These are phyloP conservation scores for Melanchra persicariae DNA, from an alignment of 2,888 invertebrate genomes.

Conservation along the genomic window DNA sequence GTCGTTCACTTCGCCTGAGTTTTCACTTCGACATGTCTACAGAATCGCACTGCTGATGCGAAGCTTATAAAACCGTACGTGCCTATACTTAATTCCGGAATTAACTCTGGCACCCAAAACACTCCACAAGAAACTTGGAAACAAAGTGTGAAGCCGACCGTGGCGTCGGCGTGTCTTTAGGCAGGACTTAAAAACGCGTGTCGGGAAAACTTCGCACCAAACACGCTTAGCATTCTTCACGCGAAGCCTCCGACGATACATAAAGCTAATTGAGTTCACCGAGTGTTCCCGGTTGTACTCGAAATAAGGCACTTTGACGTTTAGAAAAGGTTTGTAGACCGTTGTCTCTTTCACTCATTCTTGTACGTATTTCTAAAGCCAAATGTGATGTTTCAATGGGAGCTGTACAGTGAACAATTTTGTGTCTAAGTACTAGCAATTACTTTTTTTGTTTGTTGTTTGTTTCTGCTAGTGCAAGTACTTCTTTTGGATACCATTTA, in stretches of 20 bases:
- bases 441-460: constrained; percentile 1
- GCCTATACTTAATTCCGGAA: constrained; percentile 22
- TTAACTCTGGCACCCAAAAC: constrained; percentile 23
- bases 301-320: neutral
- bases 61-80: constrained; percentile 17
- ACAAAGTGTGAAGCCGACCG: constrained; percentile 39
- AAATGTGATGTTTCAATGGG: neutral
- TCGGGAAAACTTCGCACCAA: constrained; percentile 29
- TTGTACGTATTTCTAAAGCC: neutral
- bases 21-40: too few relatives aligned
- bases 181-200: constrained; percentile 41
- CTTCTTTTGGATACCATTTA: constrained; percentile 27
- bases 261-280: constrained; percentile 67
- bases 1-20: too few relatives aligned
- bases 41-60: too few relatives aligned
- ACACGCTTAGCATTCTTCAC: constrained; percentile 58
- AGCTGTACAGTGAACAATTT: neutral
- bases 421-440: too few relatives aligned
- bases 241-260: constrained; percentile 52
- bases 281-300: constrained; percentile 39
- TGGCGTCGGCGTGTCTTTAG: constrained; percentile 18
- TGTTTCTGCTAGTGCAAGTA: too few relatives aligned
- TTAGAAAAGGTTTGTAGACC: neutral
- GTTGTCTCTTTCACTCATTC: neutral
- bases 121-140: constrained; percentile 34